phyloP scores from a whole-genome alignment of 2,888 invertebrate genomes.

The Monochamus alternatus region DNA sequence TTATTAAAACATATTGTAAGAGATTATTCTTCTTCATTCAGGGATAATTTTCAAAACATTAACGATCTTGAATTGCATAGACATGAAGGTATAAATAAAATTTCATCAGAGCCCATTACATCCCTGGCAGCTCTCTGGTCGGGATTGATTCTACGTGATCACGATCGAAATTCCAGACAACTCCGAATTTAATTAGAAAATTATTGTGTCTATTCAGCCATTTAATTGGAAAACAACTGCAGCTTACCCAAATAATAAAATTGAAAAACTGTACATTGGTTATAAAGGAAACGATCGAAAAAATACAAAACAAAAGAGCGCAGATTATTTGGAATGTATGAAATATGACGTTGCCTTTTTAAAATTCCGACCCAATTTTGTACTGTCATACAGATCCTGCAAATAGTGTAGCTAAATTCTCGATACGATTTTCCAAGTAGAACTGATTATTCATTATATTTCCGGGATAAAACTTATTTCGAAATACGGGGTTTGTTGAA shows the following conservation, averaged over 20 bases:
- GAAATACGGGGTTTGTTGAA: too few relatives aligned
- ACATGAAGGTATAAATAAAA: conserved; percentile 14
- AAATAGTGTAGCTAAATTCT: not conserved
- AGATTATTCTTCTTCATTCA: too few relatives aligned
- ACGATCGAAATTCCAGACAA: conserved; percentile 37
- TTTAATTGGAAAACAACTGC: conserved; percentile 61
- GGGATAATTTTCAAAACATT: too few relatives aligned
- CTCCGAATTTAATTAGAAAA: conserved; percentile 57
- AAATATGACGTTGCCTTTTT: conserved; percentile 24
- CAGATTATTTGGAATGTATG: conserved; percentile 26
- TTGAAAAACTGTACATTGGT: conserved; percentile 33
- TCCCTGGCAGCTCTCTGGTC: conserved; percentile 31
- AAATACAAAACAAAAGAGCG: conserved; percentile 19
- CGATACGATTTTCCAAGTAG: not conserved
- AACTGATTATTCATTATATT: not conserved
- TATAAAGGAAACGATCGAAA: conserved; percentile 15
- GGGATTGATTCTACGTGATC: conserved; percentile 42
- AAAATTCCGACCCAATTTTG: not conserved
- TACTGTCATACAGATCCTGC: not conserved
- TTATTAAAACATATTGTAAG: too few relatives aligned
- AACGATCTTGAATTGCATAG: not conserved
- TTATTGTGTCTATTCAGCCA: conserved; percentile 56
- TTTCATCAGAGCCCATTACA: conserved; percentile 27
- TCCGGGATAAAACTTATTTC: too few relatives aligned
- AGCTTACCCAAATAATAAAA: conserved; percentile 45